Conservation (phyloP, 2,797 vertebrate species). For the Cirrhinus mrigala region DNA sequence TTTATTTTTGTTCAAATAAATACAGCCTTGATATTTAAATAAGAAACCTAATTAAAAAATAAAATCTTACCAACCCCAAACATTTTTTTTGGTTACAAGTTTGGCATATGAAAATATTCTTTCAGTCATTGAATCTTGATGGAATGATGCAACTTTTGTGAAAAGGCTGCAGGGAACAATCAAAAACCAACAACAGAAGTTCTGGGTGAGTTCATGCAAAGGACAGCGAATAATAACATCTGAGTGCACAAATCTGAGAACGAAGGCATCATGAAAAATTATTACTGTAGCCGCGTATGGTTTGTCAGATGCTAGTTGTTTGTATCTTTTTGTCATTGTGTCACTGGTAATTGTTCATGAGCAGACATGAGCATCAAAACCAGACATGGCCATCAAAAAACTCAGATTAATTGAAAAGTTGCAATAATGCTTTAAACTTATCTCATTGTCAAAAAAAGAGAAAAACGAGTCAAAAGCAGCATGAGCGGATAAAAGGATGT, state of each 20-base stretch:
- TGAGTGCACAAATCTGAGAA: background rate
- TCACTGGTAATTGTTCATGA: slow-evolving; percentile 9
- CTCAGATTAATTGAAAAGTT: background rate
- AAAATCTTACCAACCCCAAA: background rate
- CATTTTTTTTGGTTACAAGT: background rate
- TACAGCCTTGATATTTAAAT: background rate
- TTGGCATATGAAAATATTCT: background rate
- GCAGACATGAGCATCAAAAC: background rate
- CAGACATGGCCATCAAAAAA: background rate
- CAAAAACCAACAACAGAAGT: slow-evolving; percentile 1
- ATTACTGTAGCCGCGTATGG: background rate
- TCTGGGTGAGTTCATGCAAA: slow-evolving; percentile 7
- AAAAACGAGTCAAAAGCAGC: background rate
- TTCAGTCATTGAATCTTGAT: background rate
- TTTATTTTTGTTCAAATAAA: background rate
- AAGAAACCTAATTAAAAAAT: background rate
- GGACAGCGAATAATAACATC: background rate
- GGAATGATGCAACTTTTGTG: slow-evolving; percentile 1
- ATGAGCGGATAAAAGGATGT: slow-evolving; percentile 28
- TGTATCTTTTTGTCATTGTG: slow-evolving; percentile 1
- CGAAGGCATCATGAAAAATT: background rate
- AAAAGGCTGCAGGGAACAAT: background rate
- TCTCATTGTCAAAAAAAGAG: slow-evolving; percentile 5
- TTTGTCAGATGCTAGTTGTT: background rate
- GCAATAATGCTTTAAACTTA: slow-evolving; percentile 25